A percentile compares a stretch with the other conserved stretches of the same genome.
phyloP scores from a whole-genome alignment of 2,888 invertebrate genomes.

The Sinotaia quadrata region DNA sequence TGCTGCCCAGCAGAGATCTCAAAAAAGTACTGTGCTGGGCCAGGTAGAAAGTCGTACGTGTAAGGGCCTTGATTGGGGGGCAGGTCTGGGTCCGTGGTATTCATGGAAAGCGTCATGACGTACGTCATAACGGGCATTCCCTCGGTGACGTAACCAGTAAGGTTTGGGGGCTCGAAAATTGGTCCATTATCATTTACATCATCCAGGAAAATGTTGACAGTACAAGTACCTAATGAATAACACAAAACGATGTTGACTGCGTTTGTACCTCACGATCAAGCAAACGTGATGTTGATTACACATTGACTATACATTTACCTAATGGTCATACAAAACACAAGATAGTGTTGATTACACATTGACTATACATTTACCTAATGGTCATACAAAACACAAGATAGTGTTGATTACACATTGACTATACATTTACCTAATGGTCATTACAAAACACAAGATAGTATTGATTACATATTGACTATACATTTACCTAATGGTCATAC shows the following conservation, averaged over 20 bases:
- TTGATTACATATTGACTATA: no score
- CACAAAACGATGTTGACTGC: neutral
- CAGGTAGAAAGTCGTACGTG: constrained; percentile 84
- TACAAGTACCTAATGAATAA: constrained; percentile 80
- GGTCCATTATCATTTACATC: constrained; percentile 97
- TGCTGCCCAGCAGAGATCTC: constrained; percentile 84
- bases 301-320: no score
- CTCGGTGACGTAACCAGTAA: constrained; percentile 56
- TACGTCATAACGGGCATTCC: constrained; percentile 45
- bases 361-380: no score
- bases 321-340: no score
- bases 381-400: no score
- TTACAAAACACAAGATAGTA: no score
- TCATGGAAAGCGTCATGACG: constrained; percentile 51
- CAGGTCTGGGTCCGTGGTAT: constrained; percentile 83
- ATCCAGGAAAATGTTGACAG: constrained; percentile 83
- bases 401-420: no score
- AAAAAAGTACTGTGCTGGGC: constrained; percentile 80
- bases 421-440: no score
- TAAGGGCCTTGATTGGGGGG: constrained; percentile 94
- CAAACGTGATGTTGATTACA: neutral
- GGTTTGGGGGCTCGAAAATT: constrained; percentile 79
- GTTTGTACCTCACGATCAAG: neutral
- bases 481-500: no score
- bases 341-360: no score